phyloP scores from a whole-genome alignment of 1,140 invertebrate species.

The Drosophila sp. region DNA sequence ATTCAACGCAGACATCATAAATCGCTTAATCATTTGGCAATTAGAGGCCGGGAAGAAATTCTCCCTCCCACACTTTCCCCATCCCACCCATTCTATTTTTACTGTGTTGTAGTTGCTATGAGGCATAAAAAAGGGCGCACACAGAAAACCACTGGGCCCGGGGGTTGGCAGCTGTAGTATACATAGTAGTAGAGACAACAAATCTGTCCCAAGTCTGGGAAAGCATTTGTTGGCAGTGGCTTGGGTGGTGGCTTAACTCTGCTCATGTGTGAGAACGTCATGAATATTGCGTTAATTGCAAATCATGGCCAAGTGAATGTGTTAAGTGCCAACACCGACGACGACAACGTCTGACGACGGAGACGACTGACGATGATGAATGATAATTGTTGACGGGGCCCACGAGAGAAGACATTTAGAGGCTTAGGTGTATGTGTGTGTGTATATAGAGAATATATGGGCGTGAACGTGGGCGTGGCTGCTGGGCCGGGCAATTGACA shows the following conservation, averaged over 20 bases:
- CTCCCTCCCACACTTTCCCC: slow-evolving; percentile 9
- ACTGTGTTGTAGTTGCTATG: slow-evolving; percentile 43
- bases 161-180: slow-evolving; percentile 30
- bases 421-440: not conserved
- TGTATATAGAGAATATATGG: not conserved
- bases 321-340: slow-evolving; percentile 73
- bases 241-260: slow-evolving; percentile 54
- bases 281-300: slow-evolving; percentile 83
- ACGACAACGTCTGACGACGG: slow-evolving; percentile 30
- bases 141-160: slow-evolving; percentile 12
- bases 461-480: slow-evolving; percentile 2
- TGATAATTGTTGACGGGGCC: slow-evolving; percentile 52
- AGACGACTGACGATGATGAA: slow-evolving; percentile 69
- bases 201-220: slow-evolving; percentile 31
- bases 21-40: slow-evolving; percentile 83
- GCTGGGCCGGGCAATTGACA: slow-evolving; percentile 60
- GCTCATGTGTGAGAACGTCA: slow-evolving; percentile 81
- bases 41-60: slow-evolving; percentile 61
- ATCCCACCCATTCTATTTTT: slow-evolving; percentile 2
- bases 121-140: slow-evolving; percentile 45
- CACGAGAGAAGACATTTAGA: slow-evolving; percentile 14
- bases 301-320: slow-evolving; percentile 81
- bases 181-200: not conserved
- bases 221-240: slow-evolving; percentile 32
- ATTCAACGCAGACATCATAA: slow-evolving; percentile 81